Evolutionary conservation across 2,797 vertebrate genomes (phyloP), one percentile per base, ranked within the genome.

Genomic region (Acanthurus lineatus): DNA sequence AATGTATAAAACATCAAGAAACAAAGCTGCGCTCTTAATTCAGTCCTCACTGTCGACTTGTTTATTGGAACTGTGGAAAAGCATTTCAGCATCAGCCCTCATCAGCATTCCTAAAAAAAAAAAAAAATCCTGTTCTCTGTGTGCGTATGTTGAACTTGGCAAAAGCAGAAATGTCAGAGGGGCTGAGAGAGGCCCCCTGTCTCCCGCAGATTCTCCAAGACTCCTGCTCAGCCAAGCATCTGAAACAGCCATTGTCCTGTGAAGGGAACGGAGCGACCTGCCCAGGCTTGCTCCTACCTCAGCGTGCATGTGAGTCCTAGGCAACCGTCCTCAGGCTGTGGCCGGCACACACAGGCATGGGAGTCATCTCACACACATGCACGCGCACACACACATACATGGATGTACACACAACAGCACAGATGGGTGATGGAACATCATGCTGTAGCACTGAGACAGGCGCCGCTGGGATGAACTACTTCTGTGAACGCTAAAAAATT

Each of bases 221-320:
- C 77, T 78, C 66, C 72, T 76, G 73, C 65, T 86, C 85, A 86
- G 77, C 70, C 77, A 86, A 76, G 73, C 79, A 82, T 82, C 81
- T 81, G 84, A 84, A 79, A 67, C 71, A 84, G 67, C 62, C 72
- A 84, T 79, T 85, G 79, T 82, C 78, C 70, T 81, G 28, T 44
- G 42, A 76, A 71, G 79, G 69, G 73, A 85, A 84, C 12, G 7
- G 32, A 77, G 67, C 14, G 38, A 88, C 88, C 69, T 91, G 91
- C 71, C 88, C 81, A 60, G 87, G 76, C 92, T 88, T 92, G 92
- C 77, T 89, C 54, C 73, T 76, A 74, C 61, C 82, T 83, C 85
- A 78, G 61, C 54, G 28, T 82, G 86, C 73, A 83, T 62, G 16
- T 56, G 82, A 73, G 77, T 87, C 81, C 90, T 58, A 83, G 77